Base-by-base conservation (phyloP, 2,888 invertebrate species). In the Chrysolina haemoptera region DNA sequence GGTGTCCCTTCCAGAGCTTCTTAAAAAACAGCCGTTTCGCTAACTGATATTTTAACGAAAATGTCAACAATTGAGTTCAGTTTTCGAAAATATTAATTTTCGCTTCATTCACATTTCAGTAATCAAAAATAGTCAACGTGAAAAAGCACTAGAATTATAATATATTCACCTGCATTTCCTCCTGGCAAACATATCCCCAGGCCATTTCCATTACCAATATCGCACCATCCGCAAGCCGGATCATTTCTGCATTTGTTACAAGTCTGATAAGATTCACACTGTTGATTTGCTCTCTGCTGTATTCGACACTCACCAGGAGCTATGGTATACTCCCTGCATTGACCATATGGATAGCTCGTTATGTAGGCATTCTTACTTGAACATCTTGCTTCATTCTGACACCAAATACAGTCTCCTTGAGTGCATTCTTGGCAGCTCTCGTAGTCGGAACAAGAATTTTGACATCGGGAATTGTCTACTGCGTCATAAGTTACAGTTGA, bases 171-270 rank as follows among this genome's bases (percentile, higher is more conserved):
- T 20, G 92, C 87, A 75, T 93, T 94, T 0, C 96, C 96, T 0
- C 98, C 99, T 18, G 95, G 94, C 87, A 98, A 90, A 85, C 99
- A 99, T 55, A 89, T 89, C 1, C 98, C 98, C 20, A 95, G 89
- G 0, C 99, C 99, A 0, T 96, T 98, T 72, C 94, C 94, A 4
- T 94, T 94, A 40, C 96, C 97, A 88, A 98, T 97, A 87, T 98
- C 98, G 87, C 98, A 98, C 99, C 99, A 99, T 20, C 99, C 99
- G 88, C 99, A 99, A 11, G 95, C 94, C 0, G 98, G 97, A 89
- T 97, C 97, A 76, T 94, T 93, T 81, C 96, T 92, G 86, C 98
- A 98, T 79, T 93, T 91, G 14, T 90, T 89, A 86, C 98, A 94
- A 78, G 95, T 95, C 80, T 93, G 91, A 87, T 94, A 94, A 85